A percentile compares a stretch with the other conserved stretches of the same genome.
Conservation (phyloP, 2,888 invertebrate genomes). For the Drosophila ezoana region DNA sequence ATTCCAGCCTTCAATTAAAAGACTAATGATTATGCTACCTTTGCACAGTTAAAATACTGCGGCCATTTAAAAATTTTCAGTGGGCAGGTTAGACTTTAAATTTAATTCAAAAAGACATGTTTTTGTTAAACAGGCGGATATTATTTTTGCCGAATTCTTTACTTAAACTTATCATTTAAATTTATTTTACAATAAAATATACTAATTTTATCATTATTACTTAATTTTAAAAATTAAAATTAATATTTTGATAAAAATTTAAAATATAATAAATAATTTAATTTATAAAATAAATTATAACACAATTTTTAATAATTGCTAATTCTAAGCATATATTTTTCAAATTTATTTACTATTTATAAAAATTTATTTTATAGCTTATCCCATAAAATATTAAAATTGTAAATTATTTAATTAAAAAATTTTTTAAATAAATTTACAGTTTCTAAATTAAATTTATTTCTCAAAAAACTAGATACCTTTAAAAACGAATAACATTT, state of each 20-base stretch:
- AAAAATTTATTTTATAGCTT: slow-evolving; percentile 87
- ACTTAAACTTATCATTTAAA: slow-evolving; percentile 84
- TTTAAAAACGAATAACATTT: slow-evolving; percentile 89
- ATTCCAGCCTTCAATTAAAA: slow-evolving; percentile 92
- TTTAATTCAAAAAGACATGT: slow-evolving; percentile 89
- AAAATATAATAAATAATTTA: slow-evolving; percentile 85
- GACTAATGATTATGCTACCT: slow-evolving; percentile 93
- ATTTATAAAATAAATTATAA: slow-evolving; percentile 86
- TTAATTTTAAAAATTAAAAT: slow-evolving; percentile 84
- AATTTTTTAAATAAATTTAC: slow-evolving; percentile 74
- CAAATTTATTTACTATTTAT: slow-evolving; percentile 84
- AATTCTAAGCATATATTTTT: slow-evolving; percentile 87
- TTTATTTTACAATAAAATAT: slow-evolving; percentile 82
- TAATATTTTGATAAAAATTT: slow-evolving; percentile 84
- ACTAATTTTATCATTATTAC: slow-evolving; percentile 88
- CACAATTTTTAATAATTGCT: slow-evolving; percentile 86
- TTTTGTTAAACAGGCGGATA: slow-evolving; percentile 92
- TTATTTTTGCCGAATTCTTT: slow-evolving; percentile 88
- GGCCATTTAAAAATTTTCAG: slow-evolving; percentile 90
- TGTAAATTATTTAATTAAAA: slow-evolving; percentile 83
- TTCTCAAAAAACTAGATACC: slow-evolving; percentile 89
- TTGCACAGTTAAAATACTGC: slow-evolving; percentile 92
- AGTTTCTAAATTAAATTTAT: slow-evolving; percentile 86
- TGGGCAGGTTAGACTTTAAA: slow-evolving; percentile 90
- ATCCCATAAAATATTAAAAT: slow-evolving; percentile 86